Conservation (phyloP, 1,140 invertebrate genomes). For the Cydia pomonella region DNA sequence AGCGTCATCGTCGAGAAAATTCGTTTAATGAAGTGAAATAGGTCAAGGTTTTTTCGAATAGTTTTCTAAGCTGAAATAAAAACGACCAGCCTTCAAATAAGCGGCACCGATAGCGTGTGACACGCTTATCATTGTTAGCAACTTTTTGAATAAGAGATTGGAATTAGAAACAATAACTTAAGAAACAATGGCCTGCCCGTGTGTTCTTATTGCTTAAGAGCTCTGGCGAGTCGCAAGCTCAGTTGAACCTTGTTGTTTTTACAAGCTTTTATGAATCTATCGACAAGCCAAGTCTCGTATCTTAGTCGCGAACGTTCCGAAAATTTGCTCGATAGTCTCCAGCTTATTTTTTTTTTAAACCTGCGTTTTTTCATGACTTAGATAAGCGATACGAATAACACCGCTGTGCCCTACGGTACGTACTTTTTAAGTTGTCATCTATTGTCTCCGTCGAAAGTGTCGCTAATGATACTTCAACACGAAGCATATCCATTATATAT, state of each 20-base stretch:
- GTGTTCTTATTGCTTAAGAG: slow-evolving; percentile 6
- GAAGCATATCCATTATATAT: not conserved
- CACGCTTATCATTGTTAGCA: slow-evolving; percentile 6
- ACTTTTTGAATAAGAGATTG: not conserved
- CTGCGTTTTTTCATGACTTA: not conserved
- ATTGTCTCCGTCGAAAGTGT: slow-evolving; percentile 9
- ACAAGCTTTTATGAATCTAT: too few species aligned
- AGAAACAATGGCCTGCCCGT: not conserved
- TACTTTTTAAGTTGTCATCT: not conserved
- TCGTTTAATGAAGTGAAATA: not conserved
- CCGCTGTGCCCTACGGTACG: not conserved
- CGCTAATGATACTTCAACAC: not conserved
- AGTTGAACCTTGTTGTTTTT: not conserved
- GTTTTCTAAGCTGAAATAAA: not conserved
- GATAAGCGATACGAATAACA: not conserved
- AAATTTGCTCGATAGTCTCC: too few species aligned
- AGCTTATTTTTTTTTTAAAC: too few species aligned
- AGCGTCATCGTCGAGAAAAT: too few species aligned
- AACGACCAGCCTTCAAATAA: not conserved
- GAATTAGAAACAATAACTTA: not conserved
- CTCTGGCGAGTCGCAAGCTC: not conserved
- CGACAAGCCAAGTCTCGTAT: too few species aligned
- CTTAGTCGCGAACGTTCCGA: too few species aligned
- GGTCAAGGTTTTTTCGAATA: not conserved
- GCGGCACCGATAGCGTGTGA: slow-evolving; percentile 3